phyloP scores from a whole-genome alignment of 2,797 vertebrate species.

The Rhinoraja longicauda region DNA sequence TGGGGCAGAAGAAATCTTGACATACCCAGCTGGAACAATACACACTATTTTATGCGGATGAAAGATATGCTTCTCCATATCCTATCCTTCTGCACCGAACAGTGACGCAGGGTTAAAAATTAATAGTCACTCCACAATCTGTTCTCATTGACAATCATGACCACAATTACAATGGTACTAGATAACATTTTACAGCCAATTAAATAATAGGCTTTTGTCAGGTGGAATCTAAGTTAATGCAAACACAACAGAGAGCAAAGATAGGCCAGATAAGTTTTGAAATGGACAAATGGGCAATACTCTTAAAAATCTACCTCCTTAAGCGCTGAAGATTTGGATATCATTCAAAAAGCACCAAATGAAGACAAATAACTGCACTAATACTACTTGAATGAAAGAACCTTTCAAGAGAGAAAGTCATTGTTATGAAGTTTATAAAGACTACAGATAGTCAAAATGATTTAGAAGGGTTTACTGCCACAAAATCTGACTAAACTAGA shows the following conservation, averaged over 20 bases:
- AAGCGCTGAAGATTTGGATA: slow-evolving; percentile 5
- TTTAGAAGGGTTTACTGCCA: neutral
- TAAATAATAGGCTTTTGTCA: neutral
- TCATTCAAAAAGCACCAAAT: neutral
- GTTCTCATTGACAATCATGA: neutral
- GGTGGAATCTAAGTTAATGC: neutral
- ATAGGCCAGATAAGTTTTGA: neutral
- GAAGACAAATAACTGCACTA: neutral
- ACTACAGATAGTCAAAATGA: neutral
- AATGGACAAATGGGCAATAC: neutral
- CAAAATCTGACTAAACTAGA: neutral
- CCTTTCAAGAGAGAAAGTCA: neutral
- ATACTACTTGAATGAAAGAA: neutral
- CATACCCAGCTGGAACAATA: neutral
- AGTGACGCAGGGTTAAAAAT: neutral
- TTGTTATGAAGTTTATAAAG: neutral
- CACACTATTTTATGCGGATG: neutral
- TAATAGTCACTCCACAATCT: neutral
- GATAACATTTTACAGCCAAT: neutral
- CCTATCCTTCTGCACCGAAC: neutral
- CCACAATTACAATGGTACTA: neutral
- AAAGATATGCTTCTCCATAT: neutral
- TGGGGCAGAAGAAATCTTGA: neutral
- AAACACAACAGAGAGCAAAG: neutral
- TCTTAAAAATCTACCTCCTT: neutral